A percentile compares a stretch with the other conserved stretches of the same genome.
Conservation (phyloP, 2,888 invertebrate genomes). For the Axea sp. region DNA sequence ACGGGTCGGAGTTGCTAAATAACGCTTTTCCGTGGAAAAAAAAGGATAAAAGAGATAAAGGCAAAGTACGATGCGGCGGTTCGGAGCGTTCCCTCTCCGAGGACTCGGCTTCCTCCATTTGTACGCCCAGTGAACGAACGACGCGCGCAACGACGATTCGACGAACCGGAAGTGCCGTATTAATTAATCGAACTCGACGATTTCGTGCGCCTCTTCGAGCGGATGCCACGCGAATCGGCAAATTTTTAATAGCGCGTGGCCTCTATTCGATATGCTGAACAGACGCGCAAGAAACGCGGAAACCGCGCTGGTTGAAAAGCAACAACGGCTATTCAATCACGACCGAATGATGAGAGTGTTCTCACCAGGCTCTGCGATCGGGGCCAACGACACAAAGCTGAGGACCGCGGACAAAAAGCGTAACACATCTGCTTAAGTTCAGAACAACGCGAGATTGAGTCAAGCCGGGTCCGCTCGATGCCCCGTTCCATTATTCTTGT, state of each 20-base stretch:
- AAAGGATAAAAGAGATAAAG: too few species aligned
- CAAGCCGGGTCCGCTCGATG: slow-evolving; percentile 3
- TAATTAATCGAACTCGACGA: slow-evolving; percentile 24
- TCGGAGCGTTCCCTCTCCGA: too few species aligned
- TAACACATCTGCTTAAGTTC: slow-evolving; percentile 18
- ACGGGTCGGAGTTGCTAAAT: slow-evolving; percentile 3
- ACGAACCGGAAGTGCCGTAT: neutral
- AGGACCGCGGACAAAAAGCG: slow-evolving; percentile 40
- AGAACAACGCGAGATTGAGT: neutral
- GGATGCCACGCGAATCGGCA: slow-evolving; percentile 18
- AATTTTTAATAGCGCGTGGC: slow-evolving; percentile 47
- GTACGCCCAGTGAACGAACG: neutral
- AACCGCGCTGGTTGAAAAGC: slow-evolving; percentile 43
- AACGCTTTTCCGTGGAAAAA: neutral
- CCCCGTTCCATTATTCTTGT: slow-evolving; percentile 12
- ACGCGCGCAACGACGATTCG: slow-evolving; percentile 1
- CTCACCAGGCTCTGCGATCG: slow-evolving; percentile 69
- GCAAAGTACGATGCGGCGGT: too few species aligned
- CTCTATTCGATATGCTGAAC: slow-evolving; percentile 38
- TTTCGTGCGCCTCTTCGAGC: neutral
- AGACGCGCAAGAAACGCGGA: slow-evolving; percentile 55
- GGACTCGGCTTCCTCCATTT: neutral
- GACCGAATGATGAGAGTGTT: slow-evolving; percentile 73
- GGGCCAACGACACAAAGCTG: slow-evolving; percentile 45
- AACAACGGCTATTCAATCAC: slow-evolving; percentile 46